These are phyloP conservation scores for Syrphus vitripennis DNA, from an alignment of 2,888 invertebrate species.

Conservation along the genomic window DNA sequence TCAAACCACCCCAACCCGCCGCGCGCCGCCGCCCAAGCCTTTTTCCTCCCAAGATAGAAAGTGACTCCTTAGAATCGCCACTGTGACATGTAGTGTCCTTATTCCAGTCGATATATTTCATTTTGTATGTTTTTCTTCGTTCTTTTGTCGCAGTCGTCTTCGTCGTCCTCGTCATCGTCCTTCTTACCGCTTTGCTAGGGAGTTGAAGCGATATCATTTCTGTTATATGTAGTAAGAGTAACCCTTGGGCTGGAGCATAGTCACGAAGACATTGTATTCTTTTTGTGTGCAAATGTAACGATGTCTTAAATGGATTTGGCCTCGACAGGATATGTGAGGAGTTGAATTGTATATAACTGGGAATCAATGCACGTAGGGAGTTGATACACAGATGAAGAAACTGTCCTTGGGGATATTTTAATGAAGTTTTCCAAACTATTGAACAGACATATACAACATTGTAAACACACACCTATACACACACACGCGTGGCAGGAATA, in stretches of 20 bases:
- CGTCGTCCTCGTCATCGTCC: neutral
- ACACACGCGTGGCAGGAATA: neutral
- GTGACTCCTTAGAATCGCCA: slow-evolving; percentile 35
- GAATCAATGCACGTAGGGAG: slow-evolving; percentile 51
- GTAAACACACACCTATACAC: neutral
- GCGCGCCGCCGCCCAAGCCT: neutral
- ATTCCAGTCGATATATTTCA: slow-evolving; percentile 70
- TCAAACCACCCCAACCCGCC: neutral
- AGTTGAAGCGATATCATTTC: neutral
- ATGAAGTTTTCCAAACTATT: slow-evolving; percentile 71
- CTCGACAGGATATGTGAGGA: slow-evolving; percentile 34
- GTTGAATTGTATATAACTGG: slow-evolving; percentile 50
- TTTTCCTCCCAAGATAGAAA: neutral
- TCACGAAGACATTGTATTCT: slow-evolving; percentile 65
- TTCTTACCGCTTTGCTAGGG: neutral
- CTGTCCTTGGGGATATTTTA: slow-evolving; percentile 63
- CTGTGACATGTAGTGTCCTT: slow-evolving; percentile 66
- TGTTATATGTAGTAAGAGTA: neutral
- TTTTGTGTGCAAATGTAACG: slow-evolving; percentile 56
- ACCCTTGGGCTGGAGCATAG: slow-evolving; percentile 36
- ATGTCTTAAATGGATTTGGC: slow-evolving; percentile 45
- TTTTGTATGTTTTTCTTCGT: slow-evolving; percentile 44
- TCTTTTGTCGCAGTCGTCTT: neutral
- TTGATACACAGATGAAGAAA: neutral
- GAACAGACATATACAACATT: slow-evolving; percentile 22